Conservation (phyloP, 2,797 vertebrate species). For the Pristis pectinata region DNA sequence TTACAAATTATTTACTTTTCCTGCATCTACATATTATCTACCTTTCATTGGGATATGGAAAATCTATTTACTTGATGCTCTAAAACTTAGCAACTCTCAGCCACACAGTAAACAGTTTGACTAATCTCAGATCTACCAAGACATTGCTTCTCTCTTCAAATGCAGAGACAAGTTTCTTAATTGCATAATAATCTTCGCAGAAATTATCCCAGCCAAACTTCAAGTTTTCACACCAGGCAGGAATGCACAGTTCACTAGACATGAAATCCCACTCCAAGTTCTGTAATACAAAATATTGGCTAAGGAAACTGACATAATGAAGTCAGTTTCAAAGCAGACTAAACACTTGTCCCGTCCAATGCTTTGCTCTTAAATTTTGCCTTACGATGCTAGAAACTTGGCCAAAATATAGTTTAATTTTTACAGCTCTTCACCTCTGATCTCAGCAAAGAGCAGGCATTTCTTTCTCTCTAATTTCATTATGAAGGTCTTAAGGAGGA, state of each 20-base stretch:
- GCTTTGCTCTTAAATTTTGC: background rate
- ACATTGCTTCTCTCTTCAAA: background rate
- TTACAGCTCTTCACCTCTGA: background rate
- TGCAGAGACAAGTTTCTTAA: background rate
- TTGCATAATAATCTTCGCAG: background rate
- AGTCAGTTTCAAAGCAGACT: background rate
- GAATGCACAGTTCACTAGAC: background rate
- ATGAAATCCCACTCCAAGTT: background rate
- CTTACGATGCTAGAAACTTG: background rate
- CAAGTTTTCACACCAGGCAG: background rate
- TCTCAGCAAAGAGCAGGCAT: background rate
- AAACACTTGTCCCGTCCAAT: conserved; percentile 18
- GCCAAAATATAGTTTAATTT: background rate
- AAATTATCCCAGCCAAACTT: background rate
- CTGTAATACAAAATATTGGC: background rate
- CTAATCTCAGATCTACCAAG: background rate
- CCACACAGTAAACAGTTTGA: background rate
- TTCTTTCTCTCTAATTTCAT: background rate
- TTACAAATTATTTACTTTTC: conserved; percentile 6
- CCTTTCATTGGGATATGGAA: background rate
- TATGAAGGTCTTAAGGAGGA: background rate
- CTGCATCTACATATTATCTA: background rate
- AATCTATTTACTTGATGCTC: background rate
- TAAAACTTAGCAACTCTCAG: background rate
- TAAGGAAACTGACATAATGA: background rate